A percentile compares a stretch with the other conserved stretches of the same genome.
Conservation (phyloP, 2,113 vertebrate species). For the Ophthalmolycus amberensis region DNA sequence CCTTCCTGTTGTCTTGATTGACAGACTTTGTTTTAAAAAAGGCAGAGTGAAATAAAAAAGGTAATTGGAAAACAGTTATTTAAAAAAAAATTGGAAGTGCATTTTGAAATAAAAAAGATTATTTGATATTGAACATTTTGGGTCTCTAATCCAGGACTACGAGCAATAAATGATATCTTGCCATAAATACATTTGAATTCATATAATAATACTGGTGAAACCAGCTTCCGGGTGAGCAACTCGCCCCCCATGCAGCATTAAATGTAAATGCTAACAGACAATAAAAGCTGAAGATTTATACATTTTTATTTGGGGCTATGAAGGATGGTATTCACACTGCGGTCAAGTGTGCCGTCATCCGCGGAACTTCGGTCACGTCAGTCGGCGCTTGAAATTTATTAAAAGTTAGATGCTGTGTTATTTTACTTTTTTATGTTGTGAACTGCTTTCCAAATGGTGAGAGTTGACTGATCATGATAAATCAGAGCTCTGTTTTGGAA, state of each 20-base stretch:
- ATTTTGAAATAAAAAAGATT: not conserved
- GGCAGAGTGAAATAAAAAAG: not conserved
- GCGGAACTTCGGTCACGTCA: no score
- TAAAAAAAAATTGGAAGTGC: not conserved
- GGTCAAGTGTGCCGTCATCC: no score
- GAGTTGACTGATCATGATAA: no score
- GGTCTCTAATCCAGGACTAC: not conserved
- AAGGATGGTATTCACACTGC: no score
- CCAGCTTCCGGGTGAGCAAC: not conserved
- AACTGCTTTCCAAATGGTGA: no score
- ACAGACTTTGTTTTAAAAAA: not conserved
- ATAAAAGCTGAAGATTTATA: not conserved
- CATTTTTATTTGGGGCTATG: not conserved
- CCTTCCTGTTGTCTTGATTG: not conserved
- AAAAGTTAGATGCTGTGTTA: no score
- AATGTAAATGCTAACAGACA: not conserved
- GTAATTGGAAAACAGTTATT: not conserved
- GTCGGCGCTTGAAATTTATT: no score
- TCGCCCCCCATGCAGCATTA: not conserved
- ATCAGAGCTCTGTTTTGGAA: no score
- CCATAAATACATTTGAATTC: not conserved
- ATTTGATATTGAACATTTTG: not conserved
- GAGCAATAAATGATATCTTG: not conserved
- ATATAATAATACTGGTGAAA: not conserved
- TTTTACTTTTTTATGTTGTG: no score